A percentile compares a stretch with the other conserved stretches of the same genome.
phyloP scores from a whole-genome alignment of 2,797 vertebrate species.

The Florisuga fusca region DNA sequence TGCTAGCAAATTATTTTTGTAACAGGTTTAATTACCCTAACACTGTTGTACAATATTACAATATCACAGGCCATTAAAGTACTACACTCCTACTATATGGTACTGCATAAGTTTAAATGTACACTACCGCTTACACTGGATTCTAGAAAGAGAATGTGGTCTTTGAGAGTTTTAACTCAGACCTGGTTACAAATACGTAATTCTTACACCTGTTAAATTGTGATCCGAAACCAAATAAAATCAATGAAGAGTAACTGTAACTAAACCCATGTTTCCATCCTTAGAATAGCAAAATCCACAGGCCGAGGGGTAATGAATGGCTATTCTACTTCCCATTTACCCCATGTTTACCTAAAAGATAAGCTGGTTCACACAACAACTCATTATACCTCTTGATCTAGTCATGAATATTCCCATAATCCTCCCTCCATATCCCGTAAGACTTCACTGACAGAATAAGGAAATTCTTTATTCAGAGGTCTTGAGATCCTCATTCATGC shows the following conservation, averaged over 20 bases:
- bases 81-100: fast-evolving
- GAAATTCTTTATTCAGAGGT: slow-evolving; percentile 82
- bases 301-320: slow-evolving; percentile 54
- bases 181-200: background rate
- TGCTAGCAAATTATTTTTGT: background rate
- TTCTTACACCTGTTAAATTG: background rate
- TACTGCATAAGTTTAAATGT: background rate
- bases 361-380: slow-evolving; percentile 90
- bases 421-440: slow-evolving; percentile 86
- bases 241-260: slow-evolving; percentile 49
- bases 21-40: background rate
- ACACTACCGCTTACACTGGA: background rate
- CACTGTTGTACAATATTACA: background rate
- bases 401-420: slow-evolving; percentile 98
- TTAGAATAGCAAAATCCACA: slow-evolving; percentile 26
- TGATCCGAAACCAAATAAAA: slow-evolving; percentile 13
- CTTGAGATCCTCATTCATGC: slow-evolving; percentile 86
- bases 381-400: slow-evolving; percentile 89
- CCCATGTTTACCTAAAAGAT: slow-evolving; percentile 94
- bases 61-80: background rate
- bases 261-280: slow-evolving; percentile 31
- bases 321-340: slow-evolving; percentile 82
- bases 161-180: background rate
- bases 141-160: background rate
- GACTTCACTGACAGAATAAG: slow-evolving; percentile 79